These are phyloP conservation scores for Drosophila austrosaltans DNA, from an alignment of 2,888 invertebrate species.

Conservation along the genomic window DNA sequence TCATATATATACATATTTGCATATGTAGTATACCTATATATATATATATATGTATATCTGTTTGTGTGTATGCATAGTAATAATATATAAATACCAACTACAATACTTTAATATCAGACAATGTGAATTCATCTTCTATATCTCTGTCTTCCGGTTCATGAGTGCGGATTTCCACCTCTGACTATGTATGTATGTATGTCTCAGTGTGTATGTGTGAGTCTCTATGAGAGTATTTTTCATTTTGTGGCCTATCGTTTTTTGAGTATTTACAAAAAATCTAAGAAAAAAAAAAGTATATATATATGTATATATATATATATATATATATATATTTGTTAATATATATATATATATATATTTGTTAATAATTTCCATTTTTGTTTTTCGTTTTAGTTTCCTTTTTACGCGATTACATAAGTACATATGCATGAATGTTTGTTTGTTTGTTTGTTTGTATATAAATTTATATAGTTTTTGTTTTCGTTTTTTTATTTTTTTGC, in stretches of 20 bases:
- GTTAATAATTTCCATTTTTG: constrained; percentile 27
- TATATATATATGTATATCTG: constrained; percentile 52
- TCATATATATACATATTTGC: constrained; percentile 33
- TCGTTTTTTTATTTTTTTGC: not conserved
- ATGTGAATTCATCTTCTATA: constrained; percentile 39
- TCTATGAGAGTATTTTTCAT: constrained; percentile 19
- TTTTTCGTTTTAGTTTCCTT: constrained; percentile 24
- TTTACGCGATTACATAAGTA: constrained; percentile 43
- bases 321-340: constrained; percentile 15
- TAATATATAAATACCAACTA: constrained; percentile 67
- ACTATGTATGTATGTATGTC: not conserved
- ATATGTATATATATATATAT: not conserved
- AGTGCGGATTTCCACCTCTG: not conserved
- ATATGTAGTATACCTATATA: constrained; percentile 40
- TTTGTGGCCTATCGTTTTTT: constrained; percentile 51
- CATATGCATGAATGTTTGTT: constrained; percentile 25
- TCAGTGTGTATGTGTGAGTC: constrained; percentile 25
- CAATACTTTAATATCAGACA: constrained; percentile 77
- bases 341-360: constrained; percentile 6
- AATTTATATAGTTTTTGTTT: constrained; percentile 33
- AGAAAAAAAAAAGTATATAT: constrained; percentile 57
- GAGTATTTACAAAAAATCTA: constrained; percentile 76
- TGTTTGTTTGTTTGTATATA: constrained; percentile 22
- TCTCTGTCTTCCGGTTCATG: not conserved
- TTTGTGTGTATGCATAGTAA: constrained; percentile 36